Evolutionary conservation across 2,797 vertebrate genomes (phyloP).

Genomic region (Brachyrhaphis roseni): DNA sequence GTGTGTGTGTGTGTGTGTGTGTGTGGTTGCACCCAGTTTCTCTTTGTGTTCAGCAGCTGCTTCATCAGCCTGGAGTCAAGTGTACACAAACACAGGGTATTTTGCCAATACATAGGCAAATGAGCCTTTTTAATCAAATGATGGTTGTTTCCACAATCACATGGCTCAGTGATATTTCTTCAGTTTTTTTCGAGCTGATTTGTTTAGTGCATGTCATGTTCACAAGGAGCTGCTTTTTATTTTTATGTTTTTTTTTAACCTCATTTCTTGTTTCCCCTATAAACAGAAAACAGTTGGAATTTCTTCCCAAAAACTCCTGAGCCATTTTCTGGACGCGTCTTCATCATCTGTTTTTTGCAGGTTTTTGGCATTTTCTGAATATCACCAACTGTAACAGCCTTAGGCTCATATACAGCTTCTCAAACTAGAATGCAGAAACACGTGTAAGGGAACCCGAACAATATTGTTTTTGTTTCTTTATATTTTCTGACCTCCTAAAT

Average conservation of each 20-base stretch:
- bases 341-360: background rate
- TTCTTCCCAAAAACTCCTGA: background rate
- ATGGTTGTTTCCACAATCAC: slow-evolving; percentile 44
- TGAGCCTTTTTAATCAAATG: slow-evolving; percentile 55
- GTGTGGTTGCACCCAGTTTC: slow-evolving; percentile 33
- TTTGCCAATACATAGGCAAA: slow-evolving; percentile 75
- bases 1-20: slow-evolving; percentile 6
- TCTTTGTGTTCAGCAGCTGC: slow-evolving; percentile 60
- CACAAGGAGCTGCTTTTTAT: background rate
- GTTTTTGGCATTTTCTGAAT: background rate
- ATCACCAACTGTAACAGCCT: background rate
- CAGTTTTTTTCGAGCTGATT: background rate
- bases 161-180: slow-evolving; percentile 3
- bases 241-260: background rate
- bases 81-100: slow-evolving; percentile 72
- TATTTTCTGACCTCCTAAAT: background rate
- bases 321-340: background rate
- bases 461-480: background rate
- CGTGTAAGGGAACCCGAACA: background rate
- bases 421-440: background rate
- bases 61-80: slow-evolving; percentile 46
- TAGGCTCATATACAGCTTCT: background rate
- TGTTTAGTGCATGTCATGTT: background rate
- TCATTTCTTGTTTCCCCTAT: slow-evolving; percentile 12
- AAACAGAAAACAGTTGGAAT: slow-evolving; percentile 12